phyloP scores from a whole-genome alignment of 2,888 invertebrate genomes.

The Neocrepidodera transversa region DNA sequence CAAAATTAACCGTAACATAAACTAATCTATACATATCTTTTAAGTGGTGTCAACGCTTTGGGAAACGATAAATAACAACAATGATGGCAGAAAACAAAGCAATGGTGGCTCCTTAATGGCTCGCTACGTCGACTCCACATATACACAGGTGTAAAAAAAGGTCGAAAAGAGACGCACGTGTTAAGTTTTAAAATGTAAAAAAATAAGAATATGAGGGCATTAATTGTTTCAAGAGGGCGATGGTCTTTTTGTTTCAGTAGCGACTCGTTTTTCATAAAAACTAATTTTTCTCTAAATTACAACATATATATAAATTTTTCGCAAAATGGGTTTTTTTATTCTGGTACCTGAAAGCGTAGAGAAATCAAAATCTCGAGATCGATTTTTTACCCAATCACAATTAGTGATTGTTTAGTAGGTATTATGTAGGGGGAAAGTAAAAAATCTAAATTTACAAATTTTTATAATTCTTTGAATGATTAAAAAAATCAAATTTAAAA shows the following conservation, averaged over 20 bases:
- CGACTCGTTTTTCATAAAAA: background rate
- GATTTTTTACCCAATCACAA: too few relatives aligned
- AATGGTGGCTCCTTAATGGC: background rate
- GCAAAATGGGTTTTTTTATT: too few relatives aligned
- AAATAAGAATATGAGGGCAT: slow-evolving; percentile 10
- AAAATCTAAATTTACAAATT: too few relatives aligned
- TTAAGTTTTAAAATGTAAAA: slow-evolving; percentile 8
- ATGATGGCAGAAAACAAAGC: slow-evolving; percentile 2
- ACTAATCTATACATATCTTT: background rate
- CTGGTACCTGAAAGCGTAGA: too few relatives aligned
- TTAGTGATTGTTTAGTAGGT: too few relatives aligned
- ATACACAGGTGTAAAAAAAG: slow-evolving; percentile 19
- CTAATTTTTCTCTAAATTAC: too few relatives aligned
- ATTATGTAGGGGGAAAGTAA: too few relatives aligned
- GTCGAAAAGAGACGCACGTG: slow-evolving; percentile 7
- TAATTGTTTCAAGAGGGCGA: slow-evolving; percentile 6
- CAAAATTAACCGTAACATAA: background rate
- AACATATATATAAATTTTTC: too few relatives aligned
- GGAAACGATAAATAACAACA: slow-evolving; percentile 6
- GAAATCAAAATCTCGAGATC: too few relatives aligned
- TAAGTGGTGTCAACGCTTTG: slow-evolving; percentile 11
- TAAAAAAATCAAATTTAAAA: too few relatives aligned
- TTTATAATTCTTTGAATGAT: too few relatives aligned
- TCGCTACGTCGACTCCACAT: too few relatives aligned
- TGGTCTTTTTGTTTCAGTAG: background rate